Evolutionary conservation across 2,888 invertebrate species (phyloP).

Genomic region (Monopis laevigella): DNA sequence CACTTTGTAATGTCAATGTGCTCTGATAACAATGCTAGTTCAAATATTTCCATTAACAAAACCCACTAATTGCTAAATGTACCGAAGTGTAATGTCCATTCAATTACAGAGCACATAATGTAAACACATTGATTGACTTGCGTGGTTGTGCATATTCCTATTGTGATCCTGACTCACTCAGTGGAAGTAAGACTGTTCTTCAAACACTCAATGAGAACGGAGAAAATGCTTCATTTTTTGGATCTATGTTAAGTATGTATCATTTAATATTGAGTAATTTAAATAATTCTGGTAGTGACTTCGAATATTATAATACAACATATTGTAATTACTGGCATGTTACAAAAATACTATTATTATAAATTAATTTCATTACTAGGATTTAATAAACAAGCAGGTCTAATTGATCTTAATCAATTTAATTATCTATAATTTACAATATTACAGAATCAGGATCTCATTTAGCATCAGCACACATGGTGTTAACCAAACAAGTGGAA

Average conservation of each 20-base stretch:
- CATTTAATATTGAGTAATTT: constrained; percentile 11
- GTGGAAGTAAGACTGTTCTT: constrained; percentile 63
- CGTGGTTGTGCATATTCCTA: constrained; percentile 67
- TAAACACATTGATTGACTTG: constrained; percentile 64
- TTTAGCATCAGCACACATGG: constrained; percentile 69
- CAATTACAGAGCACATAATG: constrained; percentile 59
- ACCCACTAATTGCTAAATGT: not conserved
- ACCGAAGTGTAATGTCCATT: constrained; percentile 10
- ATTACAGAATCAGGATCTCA: constrained; percentile 66
- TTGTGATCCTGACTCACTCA: constrained; percentile 60
- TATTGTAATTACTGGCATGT: too few species aligned
- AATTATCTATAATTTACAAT: not conserved
- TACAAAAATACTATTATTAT: too few species aligned
- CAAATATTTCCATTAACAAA: constrained; percentile 40
- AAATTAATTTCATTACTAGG: too few species aligned
- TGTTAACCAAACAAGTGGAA: constrained; percentile 68
- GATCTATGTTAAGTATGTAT: constrained; percentile 59
- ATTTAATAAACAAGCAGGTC: too few species aligned
- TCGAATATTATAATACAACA: too few species aligned
- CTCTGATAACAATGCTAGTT: constrained; percentile 40
- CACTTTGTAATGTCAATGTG: constrained; percentile 47
- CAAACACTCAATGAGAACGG: constrained; percentile 63
- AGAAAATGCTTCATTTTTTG: constrained; percentile 70
- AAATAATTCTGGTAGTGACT: too few species aligned
- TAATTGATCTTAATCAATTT: too few species aligned